phyloP scores from a whole-genome alignment of 2,797 vertebrate species.

The Zalophus californianus region DNA sequence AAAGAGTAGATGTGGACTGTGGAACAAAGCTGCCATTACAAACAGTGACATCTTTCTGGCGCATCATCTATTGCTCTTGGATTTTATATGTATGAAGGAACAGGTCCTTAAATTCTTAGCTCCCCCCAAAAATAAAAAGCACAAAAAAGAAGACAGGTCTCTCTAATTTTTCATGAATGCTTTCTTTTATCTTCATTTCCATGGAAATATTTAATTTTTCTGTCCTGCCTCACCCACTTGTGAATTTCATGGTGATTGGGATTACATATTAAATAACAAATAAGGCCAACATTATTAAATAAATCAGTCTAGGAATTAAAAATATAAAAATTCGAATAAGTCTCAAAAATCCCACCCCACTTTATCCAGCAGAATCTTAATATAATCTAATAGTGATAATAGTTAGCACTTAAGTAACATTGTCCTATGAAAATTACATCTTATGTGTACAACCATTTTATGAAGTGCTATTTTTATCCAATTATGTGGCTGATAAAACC shows the following conservation, averaged over 20 bases:
- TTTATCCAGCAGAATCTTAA: neutral
- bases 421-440: neutral
- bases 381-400: neutral
- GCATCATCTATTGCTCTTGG: neutral
- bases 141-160: neutral
- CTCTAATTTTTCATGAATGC: neutral
- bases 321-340: slow-evolving; percentile 19
- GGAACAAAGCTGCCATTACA: neutral
- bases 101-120: neutral
- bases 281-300: slow-evolving; percentile 24
- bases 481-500: neutral
- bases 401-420: neutral
- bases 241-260: slow-evolving; percentile 2
- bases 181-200: neutral
- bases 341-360: neutral
- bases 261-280: neutral
- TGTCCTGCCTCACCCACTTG: neutral
- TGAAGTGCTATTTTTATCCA: neutral
- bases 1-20: neutral
- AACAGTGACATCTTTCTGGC: neutral
- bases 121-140: neutral
- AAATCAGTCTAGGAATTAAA: slow-evolving; percentile 12
- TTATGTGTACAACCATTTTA: neutral
- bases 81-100: neutral
- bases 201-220: slow-evolving; percentile 11